Conservation (phyloP, 1,140 invertebrate genomes). For the Ephestia elutella region DNA sequence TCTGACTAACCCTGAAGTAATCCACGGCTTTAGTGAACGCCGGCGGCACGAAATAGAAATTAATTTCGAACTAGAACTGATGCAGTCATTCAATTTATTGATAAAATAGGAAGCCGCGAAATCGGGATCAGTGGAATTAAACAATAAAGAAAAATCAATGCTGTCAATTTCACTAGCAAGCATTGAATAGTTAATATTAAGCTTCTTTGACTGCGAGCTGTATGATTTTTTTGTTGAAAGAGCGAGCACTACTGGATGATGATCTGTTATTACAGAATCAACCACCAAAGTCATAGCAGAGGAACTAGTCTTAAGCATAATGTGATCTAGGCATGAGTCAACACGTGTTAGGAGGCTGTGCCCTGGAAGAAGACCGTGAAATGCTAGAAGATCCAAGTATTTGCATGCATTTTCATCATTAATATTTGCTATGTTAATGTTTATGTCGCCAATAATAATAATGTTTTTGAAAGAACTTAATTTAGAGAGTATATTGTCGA, state of each 20-base stretch:
- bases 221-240: not conserved
- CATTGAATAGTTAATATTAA: not conserved
- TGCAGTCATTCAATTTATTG: not conserved
- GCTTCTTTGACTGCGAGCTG: not conserved
- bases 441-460: slow-evolving; percentile 8
- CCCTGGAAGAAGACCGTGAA: slow-evolving; percentile 7
- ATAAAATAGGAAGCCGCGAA: not conserved
- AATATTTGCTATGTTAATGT: slow-evolving; percentile 5
- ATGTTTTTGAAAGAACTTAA: not conserved
- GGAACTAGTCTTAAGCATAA: slow-evolving; percentile 1
- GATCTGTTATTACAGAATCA: slow-evolving; percentile 4
- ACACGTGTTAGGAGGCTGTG: slow-evolving; percentile 1
- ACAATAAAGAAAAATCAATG: not conserved
- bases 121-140: not conserved
- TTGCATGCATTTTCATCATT: not conserved
- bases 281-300: not conserved
- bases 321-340: slow-evolving; percentile 7
- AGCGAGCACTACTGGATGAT: not conserved
- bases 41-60: not conserved
- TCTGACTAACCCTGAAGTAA: slow-evolving; percentile 5
- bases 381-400: slow-evolving; percentile 8
- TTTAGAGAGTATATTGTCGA: slow-evolving; percentile 1
- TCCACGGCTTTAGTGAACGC: slow-evolving; percentile 4
- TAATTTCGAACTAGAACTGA: not conserved
- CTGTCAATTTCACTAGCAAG: not conserved